phyloP scores from a whole-genome alignment of 2,797 vertebrate species.

The Cynopterus sphinx region DNA sequence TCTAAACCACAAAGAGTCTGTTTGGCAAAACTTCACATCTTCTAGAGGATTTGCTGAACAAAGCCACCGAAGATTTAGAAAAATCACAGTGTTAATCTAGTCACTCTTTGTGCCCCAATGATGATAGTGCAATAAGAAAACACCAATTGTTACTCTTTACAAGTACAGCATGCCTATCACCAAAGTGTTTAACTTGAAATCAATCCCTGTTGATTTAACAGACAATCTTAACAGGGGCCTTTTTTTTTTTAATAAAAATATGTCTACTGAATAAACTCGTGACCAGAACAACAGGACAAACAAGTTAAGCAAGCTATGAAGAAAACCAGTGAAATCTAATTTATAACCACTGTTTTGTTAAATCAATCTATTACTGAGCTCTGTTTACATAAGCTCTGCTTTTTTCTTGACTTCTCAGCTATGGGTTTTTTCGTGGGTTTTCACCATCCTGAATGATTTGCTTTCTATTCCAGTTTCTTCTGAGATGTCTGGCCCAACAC shows the following conservation, averaged over 20 bases:
- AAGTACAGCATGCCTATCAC: not conserved
- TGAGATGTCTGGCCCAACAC: slow-evolving; percentile 20
- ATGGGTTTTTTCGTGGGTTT: not conserved
- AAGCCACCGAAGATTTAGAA: not conserved
- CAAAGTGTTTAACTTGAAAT: not conserved
- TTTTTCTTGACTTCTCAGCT: not conserved
- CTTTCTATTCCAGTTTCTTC: slow-evolving; percentile 29
- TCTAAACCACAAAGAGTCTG: not conserved
- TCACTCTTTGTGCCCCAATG: not conserved
- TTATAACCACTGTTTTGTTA: not conserved
- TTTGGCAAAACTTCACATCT: slow-evolving; percentile 19
- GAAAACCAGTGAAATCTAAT: not conserved
- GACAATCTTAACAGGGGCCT: not conserved
- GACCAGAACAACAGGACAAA: not conserved
- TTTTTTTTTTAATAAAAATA: not conserved
- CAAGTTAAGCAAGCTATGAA: not conserved
- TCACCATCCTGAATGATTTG: not conserved
- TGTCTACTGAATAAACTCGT: not conserved
- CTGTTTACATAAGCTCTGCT: not conserved
- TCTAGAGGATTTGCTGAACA: slow-evolving; percentile 48
- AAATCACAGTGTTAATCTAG: not conserved
- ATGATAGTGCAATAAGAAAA: not conserved
- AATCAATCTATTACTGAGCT: not conserved
- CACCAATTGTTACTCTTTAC: not conserved
- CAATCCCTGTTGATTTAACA: not conserved